Conservation (phyloP, 2,797 vertebrate species). For the Tamandua tetradactyla region DNA sequence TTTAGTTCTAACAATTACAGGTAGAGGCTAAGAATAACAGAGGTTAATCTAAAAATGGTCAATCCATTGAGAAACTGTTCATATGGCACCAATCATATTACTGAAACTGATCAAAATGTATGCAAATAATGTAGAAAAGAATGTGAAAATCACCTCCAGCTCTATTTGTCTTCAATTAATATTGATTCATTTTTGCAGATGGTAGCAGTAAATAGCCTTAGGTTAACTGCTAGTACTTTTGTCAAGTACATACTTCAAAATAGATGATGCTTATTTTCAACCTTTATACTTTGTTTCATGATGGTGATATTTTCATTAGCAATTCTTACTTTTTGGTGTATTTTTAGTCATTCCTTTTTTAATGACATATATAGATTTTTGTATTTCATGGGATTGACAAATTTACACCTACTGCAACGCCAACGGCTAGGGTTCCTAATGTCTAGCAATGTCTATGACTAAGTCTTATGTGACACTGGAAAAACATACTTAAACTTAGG, state of each 20-base stretch:
- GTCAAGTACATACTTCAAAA: background rate
- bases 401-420: background rate
- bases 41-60: background rate
- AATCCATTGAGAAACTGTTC: background rate
- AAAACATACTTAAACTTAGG: background rate
- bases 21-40: background rate
- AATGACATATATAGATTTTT: background rate
- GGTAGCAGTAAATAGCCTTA: background rate
- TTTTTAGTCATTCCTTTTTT: background rate
- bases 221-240: background rate
- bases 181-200: background rate
- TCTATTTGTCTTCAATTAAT: background rate
- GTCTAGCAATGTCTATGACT: background rate
- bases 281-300: background rate
- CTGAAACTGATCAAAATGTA: background rate
- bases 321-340: constrained; percentile 3
- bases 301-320: background rate
- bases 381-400: background rate
- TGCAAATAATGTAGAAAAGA: background rate
- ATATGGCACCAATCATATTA: background rate
- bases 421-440: too few relatives aligned
- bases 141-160: background rate
- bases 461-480: background rate
- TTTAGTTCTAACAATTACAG: constrained; percentile 11
- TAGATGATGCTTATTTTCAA: background rate